Percentiles rank a stretch among this genome's conserved stretches.
These are phyloP conservation scores for Alca torda DNA, from an alignment of 2,797 vertebrate genomes.

Conservation along the genomic window DNA sequence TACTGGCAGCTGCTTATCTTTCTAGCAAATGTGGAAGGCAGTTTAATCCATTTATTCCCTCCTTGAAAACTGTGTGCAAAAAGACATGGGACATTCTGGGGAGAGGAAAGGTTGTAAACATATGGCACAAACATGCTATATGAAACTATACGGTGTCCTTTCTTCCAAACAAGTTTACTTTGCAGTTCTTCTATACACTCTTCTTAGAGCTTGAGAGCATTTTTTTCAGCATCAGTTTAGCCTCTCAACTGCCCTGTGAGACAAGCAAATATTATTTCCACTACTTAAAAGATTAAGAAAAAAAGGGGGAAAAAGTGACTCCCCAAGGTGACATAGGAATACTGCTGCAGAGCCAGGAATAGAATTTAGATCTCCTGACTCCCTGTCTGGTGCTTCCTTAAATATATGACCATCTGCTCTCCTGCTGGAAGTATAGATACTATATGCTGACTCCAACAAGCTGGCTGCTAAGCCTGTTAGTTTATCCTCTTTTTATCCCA, in stretches of 20 bases:
- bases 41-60: conserved; percentile 30
- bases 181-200: neutral
- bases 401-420: conserved; percentile 67
- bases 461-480: conserved; percentile 63
- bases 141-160: neutral
- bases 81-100: neutral
- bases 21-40: neutral
- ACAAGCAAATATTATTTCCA: conserved; percentile 41
- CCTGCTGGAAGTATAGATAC: conserved; percentile 54
- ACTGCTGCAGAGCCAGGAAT: conserved; percentile 57
- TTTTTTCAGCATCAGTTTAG: neutral
- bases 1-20: conserved; percentile 50
- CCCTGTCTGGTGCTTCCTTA: conserved; percentile 60
- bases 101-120: neutral
- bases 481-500: conserved; percentile 62
- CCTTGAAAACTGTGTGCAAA: neutral
- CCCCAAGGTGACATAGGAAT: conserved; percentile 59
- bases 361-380: conserved; percentile 59
- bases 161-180: neutral
- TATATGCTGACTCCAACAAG: conserved; percentile 60
- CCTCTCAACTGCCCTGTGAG: neutral
- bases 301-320: neutral
- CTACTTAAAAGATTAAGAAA: conserved; percentile 46
- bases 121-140: neutral
- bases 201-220: neutral